A percentile compares a stretch with the other conserved stretches of the same genome.
Conservation (phyloP, 2,888 invertebrate species). For the Amphipoea oculea region DNA sequence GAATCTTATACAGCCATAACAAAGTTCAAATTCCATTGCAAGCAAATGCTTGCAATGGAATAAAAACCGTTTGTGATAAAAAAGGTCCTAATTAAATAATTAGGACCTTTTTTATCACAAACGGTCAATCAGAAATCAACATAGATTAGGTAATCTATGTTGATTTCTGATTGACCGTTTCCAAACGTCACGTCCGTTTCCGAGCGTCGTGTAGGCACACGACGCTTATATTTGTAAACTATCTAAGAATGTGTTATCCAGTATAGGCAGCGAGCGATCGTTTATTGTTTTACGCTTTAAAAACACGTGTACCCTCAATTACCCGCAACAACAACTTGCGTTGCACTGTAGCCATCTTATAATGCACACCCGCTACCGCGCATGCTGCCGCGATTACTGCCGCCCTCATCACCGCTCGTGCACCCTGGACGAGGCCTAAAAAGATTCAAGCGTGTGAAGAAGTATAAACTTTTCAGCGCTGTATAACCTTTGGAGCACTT, state of each 20-base stretch:
- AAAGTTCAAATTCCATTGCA: too few relatives aligned
- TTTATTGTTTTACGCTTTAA: not conserved
- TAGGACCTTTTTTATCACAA: too few relatives aligned
- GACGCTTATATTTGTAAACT: not conserved
- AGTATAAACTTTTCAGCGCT: constrained; percentile 58
- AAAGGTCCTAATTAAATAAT: too few relatives aligned
- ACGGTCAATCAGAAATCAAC: too few relatives aligned
- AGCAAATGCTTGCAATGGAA: too few relatives aligned
- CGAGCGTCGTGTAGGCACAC: too few relatives aligned
- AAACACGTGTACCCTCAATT: too few relatives aligned
- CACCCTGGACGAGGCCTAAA: constrained; percentile 6
- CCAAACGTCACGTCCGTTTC: too few relatives aligned
- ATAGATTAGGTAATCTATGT: too few relatives aligned
- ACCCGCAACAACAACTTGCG: not conserved
- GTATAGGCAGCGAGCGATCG: not conserved
- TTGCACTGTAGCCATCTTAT: not conserved
- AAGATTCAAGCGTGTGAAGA: constrained; percentile 54
- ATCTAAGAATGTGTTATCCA: not conserved
- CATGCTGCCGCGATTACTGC: not conserved
- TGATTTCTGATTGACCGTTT: too few relatives aligned
- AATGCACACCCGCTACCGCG: not conserved
- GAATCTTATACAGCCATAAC: too few relatives aligned
- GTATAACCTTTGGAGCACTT: constrained; percentile 65
- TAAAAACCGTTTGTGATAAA: too few relatives aligned
- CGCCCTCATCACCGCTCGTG: not conserved